Evolutionary conservation across 2,888 invertebrate genomes (phyloP), one percentile per base, ranked within the genome.

Genomic region (Aspidapion aeneum): DNA sequence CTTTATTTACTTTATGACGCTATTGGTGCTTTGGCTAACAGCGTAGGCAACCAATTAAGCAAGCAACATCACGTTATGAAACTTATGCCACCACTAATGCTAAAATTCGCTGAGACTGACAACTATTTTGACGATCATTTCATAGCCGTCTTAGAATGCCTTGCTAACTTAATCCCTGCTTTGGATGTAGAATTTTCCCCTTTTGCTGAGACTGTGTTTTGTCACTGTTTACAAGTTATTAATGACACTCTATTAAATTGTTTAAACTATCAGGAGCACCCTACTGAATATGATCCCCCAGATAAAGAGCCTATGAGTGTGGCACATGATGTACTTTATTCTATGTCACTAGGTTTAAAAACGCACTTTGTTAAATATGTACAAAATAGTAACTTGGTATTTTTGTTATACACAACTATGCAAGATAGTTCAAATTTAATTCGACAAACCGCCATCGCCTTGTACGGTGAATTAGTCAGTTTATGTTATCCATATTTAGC

Each of bases 401-500:
- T 86, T 71, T 81, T 90, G 48, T 79, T 90, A 51, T 87, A 84
- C 74, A 87, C 88, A 73, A 89, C 89, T 66, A 87, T 90, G 84
- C 88, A 89, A 83, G 90, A 91, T 76, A 84, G 86, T 1, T 86
- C 87, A 80, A 85, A 88, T 55, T 87, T 90, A 78, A 90, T 91
- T 48, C 78, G 90, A 64, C 90, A 91, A 77, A 88, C 89, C 68
- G 87, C 89, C 3, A 88, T 91, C 75, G 91, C 90, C 22, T 78
- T 91, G n/a, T 82, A 91, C 50, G 91, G 91, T 16, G 91, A 91
- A 78, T 79, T 91, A 60, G 88, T 89, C 12, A 88, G 89, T 74
- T 86, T 90, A 17, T 90, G 90, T 76, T 90, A 88, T 77, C 95
- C 96, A 1, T 94, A 91, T 80, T 92, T 98, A 82, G 89, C 90